Percentiles rank a stretch among this genome's conserved stretches.
Conservation (phyloP, 2,797 vertebrate genomes). For the Acrossocheilus fasciatus region DNA sequence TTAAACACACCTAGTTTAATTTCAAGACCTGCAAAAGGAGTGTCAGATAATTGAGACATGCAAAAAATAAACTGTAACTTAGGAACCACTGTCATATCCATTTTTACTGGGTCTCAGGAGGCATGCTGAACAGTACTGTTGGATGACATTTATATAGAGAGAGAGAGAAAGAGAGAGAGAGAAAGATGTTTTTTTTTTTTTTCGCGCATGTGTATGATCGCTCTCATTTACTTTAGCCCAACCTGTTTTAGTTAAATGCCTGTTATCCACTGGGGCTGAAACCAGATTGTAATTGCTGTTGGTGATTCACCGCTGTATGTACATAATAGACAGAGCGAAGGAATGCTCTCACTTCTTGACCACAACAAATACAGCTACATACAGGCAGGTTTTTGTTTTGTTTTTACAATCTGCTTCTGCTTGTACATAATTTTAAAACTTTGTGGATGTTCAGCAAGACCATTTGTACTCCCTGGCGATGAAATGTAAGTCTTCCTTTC, state of each 20-base stretch:
- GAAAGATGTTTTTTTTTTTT: neutral
- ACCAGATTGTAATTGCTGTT: constrained; percentile 61
- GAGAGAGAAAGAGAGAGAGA: neutral
- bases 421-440: neutral
- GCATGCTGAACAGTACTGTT: neutral
- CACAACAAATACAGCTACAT: neutral
- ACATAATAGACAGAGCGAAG: constrained; percentile 24
- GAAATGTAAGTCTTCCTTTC: constrained; percentile 61
- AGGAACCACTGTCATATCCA: neutral
- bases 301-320: constrained; percentile 63
- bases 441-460: constrained; percentile 29
- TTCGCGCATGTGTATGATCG: neutral
- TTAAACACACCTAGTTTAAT: neutral
- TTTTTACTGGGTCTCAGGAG: constrained; percentile 9
- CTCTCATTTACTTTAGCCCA: neutral
- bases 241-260: constrained; percentile 57
- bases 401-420: neutral
- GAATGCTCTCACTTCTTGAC: constrained; percentile 11
- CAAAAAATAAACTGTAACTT: neutral
- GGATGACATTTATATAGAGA: neutral
- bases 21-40: neutral
- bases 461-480: constrained; percentile 37
- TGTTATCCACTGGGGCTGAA: constrained; percentile 61
- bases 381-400: neutral
- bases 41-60: neutral